Percentiles rank a stretch among this genome's conserved stretches.
Evolutionary conservation across 2,888 invertebrate species (phyloP).

Genomic region (Philaethria dido): DNA sequence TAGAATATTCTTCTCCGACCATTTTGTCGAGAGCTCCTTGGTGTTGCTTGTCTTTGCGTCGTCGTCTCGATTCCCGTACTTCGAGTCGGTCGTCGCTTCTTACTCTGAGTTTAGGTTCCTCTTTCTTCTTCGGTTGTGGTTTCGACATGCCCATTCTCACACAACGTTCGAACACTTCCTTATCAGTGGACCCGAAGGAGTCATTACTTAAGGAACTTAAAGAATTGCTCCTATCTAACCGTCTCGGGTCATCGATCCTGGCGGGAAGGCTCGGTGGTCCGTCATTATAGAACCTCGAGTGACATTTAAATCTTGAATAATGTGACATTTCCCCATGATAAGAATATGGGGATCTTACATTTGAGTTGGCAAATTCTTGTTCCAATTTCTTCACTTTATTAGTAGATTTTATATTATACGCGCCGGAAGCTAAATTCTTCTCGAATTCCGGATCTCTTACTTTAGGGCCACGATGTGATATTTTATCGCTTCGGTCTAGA

Average conservation of each 20-base stretch:
- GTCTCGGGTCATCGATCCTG: constrained; percentile 52
- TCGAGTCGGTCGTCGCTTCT: constrained; percentile 59
- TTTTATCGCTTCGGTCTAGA: constrained; percentile 60
- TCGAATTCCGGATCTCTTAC: constrained; percentile 60
- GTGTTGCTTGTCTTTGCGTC: constrained; percentile 49
- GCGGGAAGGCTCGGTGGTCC: constrained; percentile 59
- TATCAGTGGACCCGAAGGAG: constrained; percentile 85
- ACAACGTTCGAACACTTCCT: constrained; percentile 68
- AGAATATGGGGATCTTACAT: constrained; percentile 50
- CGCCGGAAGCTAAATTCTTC: constrained; percentile 54
- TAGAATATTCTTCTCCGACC: constrained; percentile 59
- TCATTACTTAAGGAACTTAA: constrained; percentile 76
- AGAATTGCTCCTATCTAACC: constrained; percentile 58
- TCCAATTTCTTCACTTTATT: constrained; percentile 50
- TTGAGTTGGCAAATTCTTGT: constrained; percentile 45
- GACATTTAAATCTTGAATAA: constrained; percentile 47
- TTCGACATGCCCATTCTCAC: constrained; percentile 89
- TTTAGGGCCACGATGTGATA: constrained; percentile 49
- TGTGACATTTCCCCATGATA: constrained; percentile 51
- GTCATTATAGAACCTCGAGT: constrained; percentile 50
- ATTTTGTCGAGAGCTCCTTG: constrained; percentile 58
- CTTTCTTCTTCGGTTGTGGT: constrained; percentile 49
- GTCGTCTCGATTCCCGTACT: constrained; percentile 45
- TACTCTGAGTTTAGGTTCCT: constrained; percentile 51
- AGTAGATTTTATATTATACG: constrained; percentile 49